Percentiles rank a stretch among this genome's conserved stretches.
These are phyloP conservation scores for Lasioglossum baleicum DNA, from an alignment of 1,140 invertebrate species.

Conservation along the genomic window DNA sequence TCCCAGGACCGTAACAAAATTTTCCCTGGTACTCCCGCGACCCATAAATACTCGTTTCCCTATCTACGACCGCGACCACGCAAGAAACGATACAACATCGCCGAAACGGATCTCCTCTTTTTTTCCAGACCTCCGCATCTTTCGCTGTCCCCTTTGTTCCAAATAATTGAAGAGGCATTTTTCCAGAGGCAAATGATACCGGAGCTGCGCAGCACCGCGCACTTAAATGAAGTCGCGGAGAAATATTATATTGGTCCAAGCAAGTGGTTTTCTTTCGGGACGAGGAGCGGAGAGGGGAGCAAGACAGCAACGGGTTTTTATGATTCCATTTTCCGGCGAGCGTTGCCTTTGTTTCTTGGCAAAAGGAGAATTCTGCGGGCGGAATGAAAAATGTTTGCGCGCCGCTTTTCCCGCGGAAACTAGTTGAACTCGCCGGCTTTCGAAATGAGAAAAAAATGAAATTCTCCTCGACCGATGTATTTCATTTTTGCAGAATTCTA, in stretches of 20 bases:
- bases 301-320: not conserved
- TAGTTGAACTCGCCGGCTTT: no score
- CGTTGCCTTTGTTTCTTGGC: no score
- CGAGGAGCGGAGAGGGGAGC: not conserved
- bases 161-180: not conserved
- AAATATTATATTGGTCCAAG: not conserved
- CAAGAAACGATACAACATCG: no score
- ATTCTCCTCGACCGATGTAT: no score
- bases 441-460: no score
- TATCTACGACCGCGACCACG: not conserved
- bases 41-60: not conserved
- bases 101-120: no score
- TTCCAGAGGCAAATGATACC: not conserved
- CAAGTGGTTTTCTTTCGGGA: not conserved
- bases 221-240: not conserved
- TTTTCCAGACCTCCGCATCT: not conserved
- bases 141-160: not conserved
- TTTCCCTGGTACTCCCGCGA: not conserved
- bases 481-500: no score
- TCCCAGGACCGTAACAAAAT: not conserved
- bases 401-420: no score
- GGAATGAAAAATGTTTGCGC: no score
- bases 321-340: not conserved
- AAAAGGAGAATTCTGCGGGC: no score
- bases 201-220: not conserved